A percentile compares a stretch with the other conserved stretches of the same genome.
phyloP scores from a whole-genome alignment of 2,113 vertebrate species.

The Mustelus asterias region DNA sequence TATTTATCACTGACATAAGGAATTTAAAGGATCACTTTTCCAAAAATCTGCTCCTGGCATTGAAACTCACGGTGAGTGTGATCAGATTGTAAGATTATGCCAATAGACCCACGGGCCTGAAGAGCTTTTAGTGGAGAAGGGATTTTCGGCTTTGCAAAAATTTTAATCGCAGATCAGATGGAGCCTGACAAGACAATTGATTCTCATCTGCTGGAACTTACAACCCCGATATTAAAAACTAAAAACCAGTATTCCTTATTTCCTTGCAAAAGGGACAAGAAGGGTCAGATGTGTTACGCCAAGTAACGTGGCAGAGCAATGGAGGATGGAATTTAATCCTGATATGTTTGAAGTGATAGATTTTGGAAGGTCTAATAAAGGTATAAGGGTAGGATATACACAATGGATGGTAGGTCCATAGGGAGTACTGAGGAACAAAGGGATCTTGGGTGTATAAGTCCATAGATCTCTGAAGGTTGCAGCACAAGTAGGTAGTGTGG shows the following conservation, averaged over 20 bases:
- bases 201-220: background rate
- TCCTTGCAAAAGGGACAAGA: background rate
- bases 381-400: too few relatives aligned
- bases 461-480: too few relatives aligned
- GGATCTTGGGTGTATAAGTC: too few relatives aligned
- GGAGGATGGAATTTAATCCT: too few relatives aligned
- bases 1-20: background rate
- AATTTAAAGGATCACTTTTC: background rate
- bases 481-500: too few relatives aligned
- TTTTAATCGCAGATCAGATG: background rate
- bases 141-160: background rate
- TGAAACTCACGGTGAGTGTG: background rate
- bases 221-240: background rate
- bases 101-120: too few relatives aligned
- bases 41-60: background rate
- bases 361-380: too few relatives aligned
- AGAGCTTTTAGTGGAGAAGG: background rate
- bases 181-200: background rate
- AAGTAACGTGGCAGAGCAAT: background rate
- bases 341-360: too few relatives aligned
- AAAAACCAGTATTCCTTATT: background rate
- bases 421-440: too few relatives aligned
- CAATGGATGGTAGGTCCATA: too few relatives aligned
- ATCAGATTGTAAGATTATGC: background rate
- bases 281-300: background rate